Conservation (phyloP, 2,797 vertebrate species). For the Pteropus rufus region DNA sequence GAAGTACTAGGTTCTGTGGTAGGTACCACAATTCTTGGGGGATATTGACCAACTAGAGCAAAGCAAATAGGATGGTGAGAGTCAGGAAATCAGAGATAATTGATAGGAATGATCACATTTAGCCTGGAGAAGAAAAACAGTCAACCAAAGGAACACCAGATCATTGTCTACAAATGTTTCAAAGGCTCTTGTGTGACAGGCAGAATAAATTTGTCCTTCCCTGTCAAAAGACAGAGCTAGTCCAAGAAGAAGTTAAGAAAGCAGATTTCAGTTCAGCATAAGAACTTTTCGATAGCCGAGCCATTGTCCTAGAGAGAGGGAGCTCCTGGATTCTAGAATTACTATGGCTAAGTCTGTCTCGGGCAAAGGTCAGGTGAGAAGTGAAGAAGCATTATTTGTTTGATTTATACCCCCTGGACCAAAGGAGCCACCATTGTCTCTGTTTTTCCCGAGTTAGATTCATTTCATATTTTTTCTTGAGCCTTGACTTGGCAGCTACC, state of each 20-base stretch:
- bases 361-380: not conserved
- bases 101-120: conserved; percentile 10
- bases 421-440: not conserved
- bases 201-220: conserved; percentile 38
- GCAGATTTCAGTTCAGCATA: not conserved
- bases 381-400: not conserved
- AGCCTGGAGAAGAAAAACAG: not conserved
- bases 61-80: conserved; percentile 1
- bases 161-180: conserved; percentile 37
- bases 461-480: not conserved
- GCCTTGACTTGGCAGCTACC: not conserved
- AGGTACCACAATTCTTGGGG: conserved; percentile 53
- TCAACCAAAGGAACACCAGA: not conserved
- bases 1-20: not conserved
- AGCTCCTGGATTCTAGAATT: not conserved
- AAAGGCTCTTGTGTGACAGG: not conserved
- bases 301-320: not conserved
- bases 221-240: conserved; percentile 2
- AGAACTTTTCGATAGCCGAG: not conserved
- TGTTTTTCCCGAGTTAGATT: not conserved
- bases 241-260: not conserved
- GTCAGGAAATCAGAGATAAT: conserved; percentile 16
- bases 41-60: conserved; percentile 22
- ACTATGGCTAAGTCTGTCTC: not conserved
- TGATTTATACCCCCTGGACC: not conserved